Conservation (phyloP, 2,888 invertebrate species). For the Drosophila greeni region DNA sequence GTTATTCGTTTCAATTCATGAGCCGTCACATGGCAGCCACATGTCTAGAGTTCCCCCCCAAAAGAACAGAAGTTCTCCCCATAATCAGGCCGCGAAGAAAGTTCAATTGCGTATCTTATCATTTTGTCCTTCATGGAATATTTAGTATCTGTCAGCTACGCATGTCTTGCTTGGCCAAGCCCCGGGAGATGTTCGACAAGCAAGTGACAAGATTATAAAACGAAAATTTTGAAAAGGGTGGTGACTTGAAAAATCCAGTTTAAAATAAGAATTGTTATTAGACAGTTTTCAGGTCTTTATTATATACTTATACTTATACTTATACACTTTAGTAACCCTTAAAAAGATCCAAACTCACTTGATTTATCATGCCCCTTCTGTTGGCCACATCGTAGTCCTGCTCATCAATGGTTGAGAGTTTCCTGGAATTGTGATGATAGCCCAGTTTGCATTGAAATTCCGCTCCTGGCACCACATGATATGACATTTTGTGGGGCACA, state of each 20-base stretch:
- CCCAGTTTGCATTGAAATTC: conserved; percentile 64
- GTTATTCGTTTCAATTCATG: conserved; percentile 27
- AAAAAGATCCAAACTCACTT: conserved; percentile 65
- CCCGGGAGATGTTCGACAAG: conserved; percentile 30
- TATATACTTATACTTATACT: too few species aligned
- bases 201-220: conserved; percentile 22
- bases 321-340: too few species aligned
- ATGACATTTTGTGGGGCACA: conserved; percentile 64
- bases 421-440: conserved; percentile 41
- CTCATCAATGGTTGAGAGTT: conserved; percentile 64
- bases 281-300: too few species aligned
- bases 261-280: too few species aligned
- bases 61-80: conserved; percentile 24
- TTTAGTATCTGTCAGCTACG: conserved; percentile 34
- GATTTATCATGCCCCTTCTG: conserved; percentile 65
- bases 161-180: conserved; percentile 10
- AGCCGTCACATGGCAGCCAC: conserved; percentile 54
- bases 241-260: background rate
- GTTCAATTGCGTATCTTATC: conserved; percentile 68
- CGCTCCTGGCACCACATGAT: conserved; percentile 68
- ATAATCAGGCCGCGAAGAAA: conserved; percentile 61
- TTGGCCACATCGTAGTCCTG: conserved; percentile 63
- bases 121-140: conserved; percentile 63
- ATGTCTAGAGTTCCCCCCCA: conserved; percentile 30
- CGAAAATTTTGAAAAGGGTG: background rate